A percentile compares a stretch with the other conserved stretches of the same genome.
Conservation (phyloP, 2,888 invertebrate species). For the Sceliomorpha sp. region DNA sequence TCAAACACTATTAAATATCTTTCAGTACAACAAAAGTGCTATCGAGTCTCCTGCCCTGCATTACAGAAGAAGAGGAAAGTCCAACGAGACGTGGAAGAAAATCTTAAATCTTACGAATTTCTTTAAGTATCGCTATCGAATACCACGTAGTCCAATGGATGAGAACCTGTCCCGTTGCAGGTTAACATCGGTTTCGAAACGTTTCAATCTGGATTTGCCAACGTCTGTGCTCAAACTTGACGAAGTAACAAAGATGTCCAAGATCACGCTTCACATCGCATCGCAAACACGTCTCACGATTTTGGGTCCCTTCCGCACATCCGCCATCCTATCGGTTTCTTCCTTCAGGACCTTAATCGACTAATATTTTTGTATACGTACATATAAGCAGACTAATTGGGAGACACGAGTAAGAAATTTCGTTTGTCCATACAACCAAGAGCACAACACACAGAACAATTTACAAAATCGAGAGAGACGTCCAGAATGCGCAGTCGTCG, state of each 20-base stretch:
- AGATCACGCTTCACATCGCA: constrained; percentile 58
- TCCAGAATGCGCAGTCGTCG: too few species aligned
- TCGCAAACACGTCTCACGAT: constrained; percentile 70
- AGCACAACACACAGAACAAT: too few species aligned
- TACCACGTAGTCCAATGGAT: constrained; percentile 76
- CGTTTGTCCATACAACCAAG: constrained; percentile 14
- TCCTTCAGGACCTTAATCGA: constrained; percentile 53
- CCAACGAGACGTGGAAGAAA: constrained; percentile 24
- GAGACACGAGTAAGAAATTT: constrained; percentile 21
- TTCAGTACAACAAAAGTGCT: too few species aligned
- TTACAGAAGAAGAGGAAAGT: constrained; percentile 4
- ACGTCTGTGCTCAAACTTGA: constrained; percentile 22
- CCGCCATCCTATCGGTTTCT: constrained; percentile 77
- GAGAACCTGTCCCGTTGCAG: constrained; percentile 11
- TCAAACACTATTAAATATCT: too few species aligned
- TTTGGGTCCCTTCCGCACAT: constrained; percentile 72
- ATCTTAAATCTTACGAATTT: constrained; percentile 73
- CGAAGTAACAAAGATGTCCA: constrained; percentile 21
- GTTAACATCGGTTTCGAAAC: constrained; percentile 67
- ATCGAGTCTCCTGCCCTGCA: constrained; percentile 13
- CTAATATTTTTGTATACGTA: constrained; percentile 23
- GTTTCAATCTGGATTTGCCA: constrained; percentile 9
- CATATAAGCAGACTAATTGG: constrained; percentile 40
- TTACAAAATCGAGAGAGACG: too few species aligned
- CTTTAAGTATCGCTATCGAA: constrained; percentile 78